These are phyloP conservation scores for Syrphus vitripennis DNA, from an alignment of 2,888 invertebrate genomes.

Conservation along the genomic window DNA sequence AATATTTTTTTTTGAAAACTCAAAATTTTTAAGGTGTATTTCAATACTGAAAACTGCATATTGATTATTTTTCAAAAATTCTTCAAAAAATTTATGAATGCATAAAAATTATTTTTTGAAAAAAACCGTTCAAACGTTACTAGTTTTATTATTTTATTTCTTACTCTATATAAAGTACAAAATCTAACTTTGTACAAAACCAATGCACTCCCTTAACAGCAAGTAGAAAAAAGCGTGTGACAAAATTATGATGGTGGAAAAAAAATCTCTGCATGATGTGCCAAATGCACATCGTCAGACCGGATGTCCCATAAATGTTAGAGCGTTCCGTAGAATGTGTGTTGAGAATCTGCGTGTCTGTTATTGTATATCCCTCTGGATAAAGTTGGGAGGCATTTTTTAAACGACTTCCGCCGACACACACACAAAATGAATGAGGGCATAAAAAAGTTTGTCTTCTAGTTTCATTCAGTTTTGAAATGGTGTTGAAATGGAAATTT, in stretches of 20 bases:
- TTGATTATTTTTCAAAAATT: no score
- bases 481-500: slow-evolving; percentile 28
- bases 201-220: not conserved
- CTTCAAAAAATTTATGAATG: no score
- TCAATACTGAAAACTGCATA: no score
- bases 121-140: no score
- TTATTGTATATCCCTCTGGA: not conserved
- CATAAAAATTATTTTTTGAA: no score
- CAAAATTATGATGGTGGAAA: slow-evolving; percentile 21
- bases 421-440: slow-evolving; percentile 2
- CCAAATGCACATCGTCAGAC: slow-evolving; percentile 44
- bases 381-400: slow-evolving; percentile 35
- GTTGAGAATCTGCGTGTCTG: not conserved
- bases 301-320: slow-evolving; percentile 49
- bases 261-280: slow-evolving; percentile 16
- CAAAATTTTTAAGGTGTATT: no score
- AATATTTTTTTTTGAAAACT: no score
- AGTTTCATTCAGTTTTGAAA: not conserved
- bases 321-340: slow-evolving; percentile 5
- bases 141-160: no score
- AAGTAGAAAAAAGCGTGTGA: not conserved
- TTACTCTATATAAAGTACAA: no score
- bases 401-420: slow-evolving; percentile 47
- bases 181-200: not conserved
- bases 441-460: slow-evolving; percentile 44